A percentile compares a stretch with the other conserved stretches of the same genome.
Evolutionary conservation across 2,888 invertebrate genomes (phyloP).

Genomic region (Prenolepis imparis): DNA sequence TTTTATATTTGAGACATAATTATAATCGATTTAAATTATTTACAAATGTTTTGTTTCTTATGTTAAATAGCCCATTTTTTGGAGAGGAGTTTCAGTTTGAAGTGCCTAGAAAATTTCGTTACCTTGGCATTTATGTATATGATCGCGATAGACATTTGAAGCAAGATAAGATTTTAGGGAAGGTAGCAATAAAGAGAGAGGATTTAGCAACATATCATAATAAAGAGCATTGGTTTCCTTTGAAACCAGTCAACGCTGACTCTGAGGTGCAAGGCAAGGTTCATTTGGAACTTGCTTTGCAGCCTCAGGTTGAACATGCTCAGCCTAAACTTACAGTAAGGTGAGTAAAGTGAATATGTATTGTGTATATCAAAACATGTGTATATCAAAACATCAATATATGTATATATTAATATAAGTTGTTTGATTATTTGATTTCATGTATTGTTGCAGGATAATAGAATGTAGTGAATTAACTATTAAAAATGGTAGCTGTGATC

Average conservation of each 20-base stretch:
- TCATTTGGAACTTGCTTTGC: slow-evolving; percentile 91
- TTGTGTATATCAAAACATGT: not conserved
- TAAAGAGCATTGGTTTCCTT: slow-evolving; percentile 97
- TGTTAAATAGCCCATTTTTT: slow-evolving; percentile 92
- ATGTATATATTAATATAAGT: not conserved
- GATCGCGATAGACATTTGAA: slow-evolving; percentile 94
- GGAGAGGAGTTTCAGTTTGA: slow-evolving; percentile 98
- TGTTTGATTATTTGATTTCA: slow-evolving; percentile 30
- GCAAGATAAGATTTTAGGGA: slow-evolving; percentile 94
- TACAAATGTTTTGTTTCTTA: slow-evolving; percentile 29
- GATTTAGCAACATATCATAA: slow-evolving; percentile 95
- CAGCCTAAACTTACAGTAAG: slow-evolving; percentile 86
- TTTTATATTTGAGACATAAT: not conserved
- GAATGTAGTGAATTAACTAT: slow-evolving; percentile 96
- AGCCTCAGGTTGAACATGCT: slow-evolving; percentile 86
- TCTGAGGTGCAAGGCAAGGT: slow-evolving; percentile 97
- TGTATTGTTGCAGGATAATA: slow-evolving; percentile 88
- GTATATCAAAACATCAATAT: not conserved
- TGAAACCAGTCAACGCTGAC: slow-evolving; percentile 94
- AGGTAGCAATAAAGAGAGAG: slow-evolving; percentile 95
- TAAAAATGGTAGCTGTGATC: slow-evolving; percentile 96
- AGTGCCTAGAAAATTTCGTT: slow-evolving; percentile 95
- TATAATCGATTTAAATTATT: not conserved
- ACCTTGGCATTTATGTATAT: slow-evolving; percentile 95
- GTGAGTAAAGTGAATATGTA: slow-evolving; percentile 78